Conservation (phyloP, 1,140 invertebrate genomes). For the Drosophila carrolli region DNA sequence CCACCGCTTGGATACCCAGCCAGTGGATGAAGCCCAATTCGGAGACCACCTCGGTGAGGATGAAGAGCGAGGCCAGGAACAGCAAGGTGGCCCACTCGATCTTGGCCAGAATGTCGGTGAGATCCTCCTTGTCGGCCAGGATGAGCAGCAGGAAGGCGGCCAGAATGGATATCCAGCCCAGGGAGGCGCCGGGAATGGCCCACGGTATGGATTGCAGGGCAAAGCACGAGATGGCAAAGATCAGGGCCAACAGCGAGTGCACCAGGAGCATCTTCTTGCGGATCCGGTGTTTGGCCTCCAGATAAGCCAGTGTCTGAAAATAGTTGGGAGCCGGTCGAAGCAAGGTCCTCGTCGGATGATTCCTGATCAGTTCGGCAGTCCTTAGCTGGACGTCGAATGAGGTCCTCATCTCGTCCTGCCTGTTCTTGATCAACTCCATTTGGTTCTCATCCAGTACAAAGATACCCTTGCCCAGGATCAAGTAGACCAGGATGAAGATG, state of each 20-base stretch:
- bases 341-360: too few relatives aligned
- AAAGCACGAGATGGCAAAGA: neutral
- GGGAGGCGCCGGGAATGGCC: neutral
- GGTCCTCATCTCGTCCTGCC: slow-evolving; percentile 91
- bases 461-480: slow-evolving; percentile 88
- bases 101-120: slow-evolving; percentile 88
- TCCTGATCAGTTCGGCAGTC: slow-evolving; percentile 39
- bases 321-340: slow-evolving; percentile 87
- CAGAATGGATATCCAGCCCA: slow-evolving; percentile 84
- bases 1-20: slow-evolving; percentile 88
- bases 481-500: slow-evolving; percentile 88
- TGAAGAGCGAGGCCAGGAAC: slow-evolving; percentile 91
- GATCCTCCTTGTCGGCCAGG: slow-evolving; percentile 87
- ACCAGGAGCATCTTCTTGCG: neutral
- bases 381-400: slow-evolving; percentile 90
- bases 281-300: slow-evolving; percentile 40
- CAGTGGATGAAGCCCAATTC: slow-evolving; percentile 89
- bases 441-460: slow-evolving; percentile 88
- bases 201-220: neutral
- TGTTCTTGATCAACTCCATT: slow-evolving; percentile 89
- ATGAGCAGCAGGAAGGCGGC: slow-evolving; percentile 89
- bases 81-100: slow-evolving; percentile 92
- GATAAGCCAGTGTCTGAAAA: slow-evolving; percentile 37
- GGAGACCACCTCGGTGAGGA: slow-evolving; percentile 90
- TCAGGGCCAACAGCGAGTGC: neutral